phyloP scores from a whole-genome alignment of 2,888 invertebrate genomes.

The Parnassius mnemosyne region DNA sequence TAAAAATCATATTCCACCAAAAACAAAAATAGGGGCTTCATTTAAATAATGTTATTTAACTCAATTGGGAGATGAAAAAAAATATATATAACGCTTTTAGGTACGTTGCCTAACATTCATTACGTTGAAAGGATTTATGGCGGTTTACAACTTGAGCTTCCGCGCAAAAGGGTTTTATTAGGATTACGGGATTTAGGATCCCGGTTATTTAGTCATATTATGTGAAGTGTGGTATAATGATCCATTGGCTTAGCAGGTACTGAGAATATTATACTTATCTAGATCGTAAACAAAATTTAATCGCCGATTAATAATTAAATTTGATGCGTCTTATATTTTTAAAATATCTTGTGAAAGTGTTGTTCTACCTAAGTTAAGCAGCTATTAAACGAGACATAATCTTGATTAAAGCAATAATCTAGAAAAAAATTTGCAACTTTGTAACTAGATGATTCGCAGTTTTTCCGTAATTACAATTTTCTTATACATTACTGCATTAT shows the following conservation, averaged over 20 bases:
- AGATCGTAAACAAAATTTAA: neutral
- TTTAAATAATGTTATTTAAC: neutral
- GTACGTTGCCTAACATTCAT: conserved; percentile 18
- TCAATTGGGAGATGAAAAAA: neutral
- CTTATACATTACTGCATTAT: too few relatives aligned
- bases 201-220: conserved; percentile 25
- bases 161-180: conserved; percentile 26
- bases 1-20: too few relatives aligned
- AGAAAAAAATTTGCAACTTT: too few relatives aligned
- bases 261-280: neutral
- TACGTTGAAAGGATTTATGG: conserved; percentile 25
- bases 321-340: too few relatives aligned
- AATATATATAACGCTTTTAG: neutral
- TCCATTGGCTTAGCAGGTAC: conserved; percentile 18
- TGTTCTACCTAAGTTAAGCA: too few relatives aligned
- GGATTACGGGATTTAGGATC: conserved; percentile 24
- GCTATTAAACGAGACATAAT: too few relatives aligned
- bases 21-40: too few relatives aligned
- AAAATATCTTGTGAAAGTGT: too few relatives aligned
- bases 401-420: too few relatives aligned
- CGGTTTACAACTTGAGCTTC: conserved; percentile 28
- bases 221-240: conserved; percentile 20
- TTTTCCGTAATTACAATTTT: too few relatives aligned
- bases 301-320: too few relatives aligned
- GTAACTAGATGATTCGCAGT: too few relatives aligned